A percentile compares a stretch with the other conserved stretches of the same genome.
Evolutionary conservation across 2,797 vertebrate species (phyloP).

Genomic region (Sebastes vulpes): DNA sequence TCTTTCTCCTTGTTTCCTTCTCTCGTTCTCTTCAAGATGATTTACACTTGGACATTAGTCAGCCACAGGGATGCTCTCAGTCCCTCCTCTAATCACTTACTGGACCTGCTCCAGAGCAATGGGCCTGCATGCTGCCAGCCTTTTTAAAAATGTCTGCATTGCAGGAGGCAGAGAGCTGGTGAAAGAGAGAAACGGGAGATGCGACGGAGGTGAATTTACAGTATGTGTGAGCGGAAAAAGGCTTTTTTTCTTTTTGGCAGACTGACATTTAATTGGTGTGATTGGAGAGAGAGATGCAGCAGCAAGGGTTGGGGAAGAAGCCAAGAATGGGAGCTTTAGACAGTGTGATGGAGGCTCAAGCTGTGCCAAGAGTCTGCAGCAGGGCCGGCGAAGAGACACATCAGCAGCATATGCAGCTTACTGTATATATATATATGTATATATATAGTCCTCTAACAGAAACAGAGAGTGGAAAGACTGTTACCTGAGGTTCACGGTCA

Average conservation of each 20-base stretch:
- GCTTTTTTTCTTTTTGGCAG: not conserved
- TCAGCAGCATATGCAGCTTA: not conserved
- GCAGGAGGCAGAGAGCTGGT: conserved; percentile 34
- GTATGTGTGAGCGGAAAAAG: not conserved
- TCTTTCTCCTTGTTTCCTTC: not conserved
- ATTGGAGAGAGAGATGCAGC: conserved; percentile 28
- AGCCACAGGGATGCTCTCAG: conserved; percentile 42
- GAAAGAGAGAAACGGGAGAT: conserved; percentile 8
- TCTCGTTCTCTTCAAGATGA: conserved; percentile 27
- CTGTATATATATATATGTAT: not conserved
- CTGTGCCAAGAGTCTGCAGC: conserved; percentile 23
- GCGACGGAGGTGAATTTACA: conserved; percentile 20
- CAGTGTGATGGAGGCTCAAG: conserved; percentile 25
- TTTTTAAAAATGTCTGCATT: conserved; percentile 64
- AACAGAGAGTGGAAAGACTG: not conserved
- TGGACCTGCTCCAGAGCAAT: conserved; percentile 50
- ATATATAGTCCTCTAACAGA: not conserved
- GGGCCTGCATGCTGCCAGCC: conserved; percentile 7
- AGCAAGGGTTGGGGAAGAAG: conserved; percentile 13
- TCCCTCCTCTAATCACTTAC: conserved; percentile 57
- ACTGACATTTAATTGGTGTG: conserved; percentile 30
- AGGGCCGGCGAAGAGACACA: not conserved
- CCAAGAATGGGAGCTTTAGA: conserved; percentile 27
- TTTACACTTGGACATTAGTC: conserved; percentile 55
- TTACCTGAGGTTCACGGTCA: not conserved